Evolutionary conservation across 2,113 vertebrate species (phyloP).

Genomic region (Rhinolophus sinicus): DNA sequence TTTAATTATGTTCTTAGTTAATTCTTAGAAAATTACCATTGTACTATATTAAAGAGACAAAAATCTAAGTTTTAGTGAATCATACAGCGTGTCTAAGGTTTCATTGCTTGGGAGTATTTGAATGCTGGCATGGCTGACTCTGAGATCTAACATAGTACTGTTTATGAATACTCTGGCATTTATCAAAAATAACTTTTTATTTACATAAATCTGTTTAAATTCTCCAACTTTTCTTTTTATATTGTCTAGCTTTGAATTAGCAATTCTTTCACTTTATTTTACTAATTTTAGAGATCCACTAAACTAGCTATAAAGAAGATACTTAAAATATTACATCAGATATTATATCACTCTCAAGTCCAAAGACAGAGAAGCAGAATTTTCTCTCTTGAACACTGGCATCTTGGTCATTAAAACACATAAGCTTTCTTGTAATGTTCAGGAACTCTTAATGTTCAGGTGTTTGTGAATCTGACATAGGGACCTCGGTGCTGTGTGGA

Average conservation of each 20-base stretch:
- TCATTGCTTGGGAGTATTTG: not conserved
- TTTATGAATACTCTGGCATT: not conserved
- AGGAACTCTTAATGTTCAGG: not conserved
- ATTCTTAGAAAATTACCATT: not conserved
- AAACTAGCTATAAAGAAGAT: not conserved
- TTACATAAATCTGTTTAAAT: not conserved
- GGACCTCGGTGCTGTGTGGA: fast-evolving
- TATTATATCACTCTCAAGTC: not conserved
- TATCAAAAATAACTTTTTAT: not conserved
- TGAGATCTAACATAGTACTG: not conserved
- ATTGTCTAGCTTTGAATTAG: not conserved
- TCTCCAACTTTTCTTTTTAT: not conserved
- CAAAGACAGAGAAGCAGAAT: not conserved
- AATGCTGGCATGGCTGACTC: not conserved
- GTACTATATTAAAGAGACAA: not conserved
- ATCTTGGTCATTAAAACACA: not conserved
- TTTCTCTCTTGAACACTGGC: not conserved
- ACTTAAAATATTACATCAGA: not conserved
- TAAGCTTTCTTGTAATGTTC: not conserved
- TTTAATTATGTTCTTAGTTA: not conserved
- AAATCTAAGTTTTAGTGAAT: not conserved
- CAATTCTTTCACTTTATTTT: not conserved
- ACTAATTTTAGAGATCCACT: not conserved
- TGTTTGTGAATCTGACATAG: not conserved
- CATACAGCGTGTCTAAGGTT: not conserved